phyloP scores from a whole-genome alignment of 2,797 vertebrate species.

The Melopsittacus undulatus region DNA sequence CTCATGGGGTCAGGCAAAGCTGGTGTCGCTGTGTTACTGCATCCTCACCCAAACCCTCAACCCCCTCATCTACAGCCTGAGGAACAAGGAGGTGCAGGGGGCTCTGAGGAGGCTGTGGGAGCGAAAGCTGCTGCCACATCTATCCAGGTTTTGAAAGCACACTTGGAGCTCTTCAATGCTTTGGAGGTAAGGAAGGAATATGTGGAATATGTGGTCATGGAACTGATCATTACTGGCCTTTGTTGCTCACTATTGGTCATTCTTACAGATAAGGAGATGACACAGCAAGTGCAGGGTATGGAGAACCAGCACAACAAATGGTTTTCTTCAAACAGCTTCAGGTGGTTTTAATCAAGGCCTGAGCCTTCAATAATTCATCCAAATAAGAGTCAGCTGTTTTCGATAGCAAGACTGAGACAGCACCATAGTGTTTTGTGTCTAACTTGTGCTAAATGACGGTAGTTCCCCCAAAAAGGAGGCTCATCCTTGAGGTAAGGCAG shows the following conservation, averaged over 20 bases:
- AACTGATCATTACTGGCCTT: accelerated
- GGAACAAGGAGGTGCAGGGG: neutral
- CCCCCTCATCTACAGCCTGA: neutral
- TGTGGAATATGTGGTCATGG: too few species aligned
- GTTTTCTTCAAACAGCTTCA: too few species aligned
- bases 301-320: accelerated
- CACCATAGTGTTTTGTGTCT: accelerated
- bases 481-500: accelerated
- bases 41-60: constrained; percentile 33
- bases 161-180: accelerated
- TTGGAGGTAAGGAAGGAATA: accelerated
- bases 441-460: neutral
- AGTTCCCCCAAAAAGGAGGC: neutral
- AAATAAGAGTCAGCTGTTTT: neutral
- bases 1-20: neutral
- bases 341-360: accelerated
- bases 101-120: constrained; percentile 11
- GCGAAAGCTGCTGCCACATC: neutral
- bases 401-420: neutral
- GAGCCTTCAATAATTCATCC: neutral
- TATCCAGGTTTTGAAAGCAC: neutral
- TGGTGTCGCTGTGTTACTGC: neutral
- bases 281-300: too few species aligned
- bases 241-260: neutral
- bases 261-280: neutral